A percentile compares a stretch with the other conserved stretches of the same genome.
Conservation (phyloP, 2,797 vertebrate species). For the Hippoglossus hippoglossus region DNA sequence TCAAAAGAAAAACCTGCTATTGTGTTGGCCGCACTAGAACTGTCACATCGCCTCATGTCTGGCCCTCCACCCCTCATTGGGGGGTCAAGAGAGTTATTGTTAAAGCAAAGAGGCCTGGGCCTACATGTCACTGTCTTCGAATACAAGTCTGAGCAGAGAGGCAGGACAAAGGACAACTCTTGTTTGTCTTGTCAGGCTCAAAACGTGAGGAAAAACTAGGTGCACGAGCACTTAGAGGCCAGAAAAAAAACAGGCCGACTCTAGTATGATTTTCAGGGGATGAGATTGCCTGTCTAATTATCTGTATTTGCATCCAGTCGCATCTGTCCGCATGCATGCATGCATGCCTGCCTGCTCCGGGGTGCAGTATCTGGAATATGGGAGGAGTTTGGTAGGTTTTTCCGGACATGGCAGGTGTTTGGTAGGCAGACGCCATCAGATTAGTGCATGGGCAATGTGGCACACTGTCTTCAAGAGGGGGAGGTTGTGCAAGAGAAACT, state of each 20-base stretch:
- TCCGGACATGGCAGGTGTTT: slow-evolving; percentile 80
- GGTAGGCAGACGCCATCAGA: slow-evolving; percentile 80
- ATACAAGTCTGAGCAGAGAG: slow-evolving; percentile 68
- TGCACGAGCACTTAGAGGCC: slow-evolving; percentile 21
- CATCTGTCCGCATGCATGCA: slow-evolving; percentile 53
- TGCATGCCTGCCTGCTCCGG: slow-evolving; percentile 44
- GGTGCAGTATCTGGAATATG: slow-evolving; percentile 50
- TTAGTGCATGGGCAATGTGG: slow-evolving; percentile 78
- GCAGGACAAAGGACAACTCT: slow-evolving; percentile 71
- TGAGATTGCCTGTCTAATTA: slow-evolving; percentile 58
- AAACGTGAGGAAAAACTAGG: slow-evolving; percentile 45
- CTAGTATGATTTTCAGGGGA: slow-evolving; percentile 40
- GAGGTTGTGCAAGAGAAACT: slow-evolving; percentile 71
- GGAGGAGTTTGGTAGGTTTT: slow-evolving; percentile 66
- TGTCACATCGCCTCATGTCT: slow-evolving; percentile 88
- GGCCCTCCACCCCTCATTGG: slow-evolving; percentile 79
- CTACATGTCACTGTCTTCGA: slow-evolving; percentile 76
- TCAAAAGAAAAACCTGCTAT: slow-evolving; percentile 81
- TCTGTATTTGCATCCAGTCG: slow-evolving; percentile 53
- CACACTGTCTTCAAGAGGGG: slow-evolving; percentile 75
- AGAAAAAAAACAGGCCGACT: slow-evolving; percentile 25
- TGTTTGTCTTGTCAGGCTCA: slow-evolving; percentile 55
- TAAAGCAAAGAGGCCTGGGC: slow-evolving; percentile 75
- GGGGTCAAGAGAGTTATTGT: slow-evolving; percentile 84
- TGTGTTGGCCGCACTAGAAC: slow-evolving; percentile 85